Base-by-base conservation (phyloP, 1,140 invertebrate genomes). In the Eurytemora carolleeae region DNA sequence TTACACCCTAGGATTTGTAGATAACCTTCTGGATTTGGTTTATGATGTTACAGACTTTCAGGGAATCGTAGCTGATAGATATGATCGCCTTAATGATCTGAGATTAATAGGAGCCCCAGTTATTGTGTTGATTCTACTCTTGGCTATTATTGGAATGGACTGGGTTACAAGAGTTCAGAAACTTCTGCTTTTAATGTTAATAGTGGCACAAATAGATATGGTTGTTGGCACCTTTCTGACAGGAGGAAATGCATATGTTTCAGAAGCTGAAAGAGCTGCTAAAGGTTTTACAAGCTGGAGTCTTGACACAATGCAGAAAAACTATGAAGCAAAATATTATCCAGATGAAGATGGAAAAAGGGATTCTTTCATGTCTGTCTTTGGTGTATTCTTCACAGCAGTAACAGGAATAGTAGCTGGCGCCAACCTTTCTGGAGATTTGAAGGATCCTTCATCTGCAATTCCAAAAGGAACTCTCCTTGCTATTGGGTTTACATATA, bases 1-100 rank as follows among this genome's bases (percentile, higher is more conserved):
- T 85, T 97, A 98, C 72, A 91, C 93, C 0, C 94, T 98, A 18
- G 95, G 95, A 17, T 98, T 98, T 75, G 93, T 91, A 65, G 87
- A 96, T 71, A 92, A 92, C 1, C 71, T 98, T 1, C 59, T 71
- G 63, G 78, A 72, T 63, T 52, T 58, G 59, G 58, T 26, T 21
- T 52, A 54, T 21, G 44, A 61, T 21, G 53, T 55, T 55, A 23
- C 22, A 16, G 57, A 53, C 24, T 61, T 61, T 24, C 21, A 31
- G 53, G 59, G 59, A 2, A 61, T 61, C n/a, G 53, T 54, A 1
- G 26, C 22, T 24, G 22, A 31, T 55, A 64, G 74, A 53, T 18
- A 20, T 19, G 82, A 82, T 55, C 80, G 75, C 0, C 70, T 79
- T 1, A 85, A 86, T 67, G 87, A 91, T 67, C 80, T 84, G 1